These are phyloP conservation scores for Hermetia illucens DNA, from an alignment of 1,140 invertebrate genomes.

Conservation along the genomic window DNA sequence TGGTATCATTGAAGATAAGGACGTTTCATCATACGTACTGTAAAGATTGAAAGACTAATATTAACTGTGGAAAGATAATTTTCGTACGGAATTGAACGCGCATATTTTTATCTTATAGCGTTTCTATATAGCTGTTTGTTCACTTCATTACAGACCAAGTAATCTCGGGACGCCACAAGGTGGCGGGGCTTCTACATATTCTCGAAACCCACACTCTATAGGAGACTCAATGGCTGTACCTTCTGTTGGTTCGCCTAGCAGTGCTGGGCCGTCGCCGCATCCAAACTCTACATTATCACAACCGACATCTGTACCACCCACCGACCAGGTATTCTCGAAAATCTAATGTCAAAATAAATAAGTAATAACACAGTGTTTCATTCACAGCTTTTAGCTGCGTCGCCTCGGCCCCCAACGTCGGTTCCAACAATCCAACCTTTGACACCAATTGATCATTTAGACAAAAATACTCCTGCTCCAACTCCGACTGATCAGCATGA, in stretches of 20 bases:
- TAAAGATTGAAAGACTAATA: too few relatives aligned
- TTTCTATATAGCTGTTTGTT: too few relatives aligned
- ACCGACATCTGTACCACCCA: conserved; percentile 53
- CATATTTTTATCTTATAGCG: too few relatives aligned
- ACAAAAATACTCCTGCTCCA: conserved; percentile 29
- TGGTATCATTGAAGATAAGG: too few relatives aligned
- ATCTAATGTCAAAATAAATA: conserved; percentile 27
- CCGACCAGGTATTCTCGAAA: conserved; percentile 62
- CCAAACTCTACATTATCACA: conserved; percentile 57
- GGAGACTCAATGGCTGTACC: conserved; percentile 36
- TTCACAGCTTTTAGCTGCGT: conserved; percentile 4
- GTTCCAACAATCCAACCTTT: conserved; percentile 27
- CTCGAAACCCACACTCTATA: conserved; percentile 44
- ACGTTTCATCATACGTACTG: too few relatives aligned
- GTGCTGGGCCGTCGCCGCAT: conserved; percentile 61
- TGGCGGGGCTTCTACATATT: conserved; percentile 44
- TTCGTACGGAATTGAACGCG: too few relatives aligned
- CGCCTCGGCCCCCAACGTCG: conserved; percentile 23
- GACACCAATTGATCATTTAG: conserved; percentile 28
- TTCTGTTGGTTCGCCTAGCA: conserved; percentile 53
- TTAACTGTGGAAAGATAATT: too few relatives aligned
- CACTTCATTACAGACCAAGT: neutral
- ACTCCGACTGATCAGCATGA: conserved; percentile 30
- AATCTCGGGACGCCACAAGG: conserved; percentile 33
- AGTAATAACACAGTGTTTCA: neutral